These are phyloP conservation scores for Druceiella hillmani DNA, from an alignment of 2,888 invertebrate genomes.

Conservation along the genomic window DNA sequence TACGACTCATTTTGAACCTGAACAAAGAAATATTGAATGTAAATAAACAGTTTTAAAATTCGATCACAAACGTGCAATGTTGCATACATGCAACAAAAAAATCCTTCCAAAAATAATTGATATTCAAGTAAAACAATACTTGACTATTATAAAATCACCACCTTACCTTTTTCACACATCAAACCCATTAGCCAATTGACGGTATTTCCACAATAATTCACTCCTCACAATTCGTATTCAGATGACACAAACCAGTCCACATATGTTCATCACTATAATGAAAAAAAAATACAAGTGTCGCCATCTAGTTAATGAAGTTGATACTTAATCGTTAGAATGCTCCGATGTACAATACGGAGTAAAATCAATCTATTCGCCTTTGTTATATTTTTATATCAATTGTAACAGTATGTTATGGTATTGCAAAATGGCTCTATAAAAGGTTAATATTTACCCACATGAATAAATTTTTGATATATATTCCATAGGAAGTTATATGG, in stretches of 20 bases:
- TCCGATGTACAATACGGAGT: not conserved
- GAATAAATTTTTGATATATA: too few relatives aligned
- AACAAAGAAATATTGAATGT: conserved; percentile 2
- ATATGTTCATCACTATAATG: not conserved
- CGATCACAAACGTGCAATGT: too few relatives aligned
- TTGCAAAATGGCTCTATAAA: too few relatives aligned
- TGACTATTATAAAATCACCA: not conserved
- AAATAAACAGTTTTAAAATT: conserved; percentile 2
- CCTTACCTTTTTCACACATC: not conserved
- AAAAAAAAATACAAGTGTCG: not conserved
- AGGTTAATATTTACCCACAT: too few relatives aligned
- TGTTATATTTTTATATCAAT: too few relatives aligned
- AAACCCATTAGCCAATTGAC: not conserved
- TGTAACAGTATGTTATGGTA: too few relatives aligned
- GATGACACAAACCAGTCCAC: conserved; percentile 3
- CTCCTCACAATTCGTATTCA: not conserved
- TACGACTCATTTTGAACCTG: conserved; percentile 2
- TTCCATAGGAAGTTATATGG: too few relatives aligned
- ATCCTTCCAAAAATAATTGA: not conserved
- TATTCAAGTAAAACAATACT: not conserved
- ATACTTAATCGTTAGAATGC: conserved; percentile 1
- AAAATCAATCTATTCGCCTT: too few relatives aligned
- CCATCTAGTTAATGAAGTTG: not conserved
- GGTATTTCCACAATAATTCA: not conserved
- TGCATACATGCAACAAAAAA: conserved; percentile 1